Evolutionary conservation across 2,888 invertebrate genomes (phyloP).

Genomic region (Stenoptilia bipunctidactyla): DNA sequence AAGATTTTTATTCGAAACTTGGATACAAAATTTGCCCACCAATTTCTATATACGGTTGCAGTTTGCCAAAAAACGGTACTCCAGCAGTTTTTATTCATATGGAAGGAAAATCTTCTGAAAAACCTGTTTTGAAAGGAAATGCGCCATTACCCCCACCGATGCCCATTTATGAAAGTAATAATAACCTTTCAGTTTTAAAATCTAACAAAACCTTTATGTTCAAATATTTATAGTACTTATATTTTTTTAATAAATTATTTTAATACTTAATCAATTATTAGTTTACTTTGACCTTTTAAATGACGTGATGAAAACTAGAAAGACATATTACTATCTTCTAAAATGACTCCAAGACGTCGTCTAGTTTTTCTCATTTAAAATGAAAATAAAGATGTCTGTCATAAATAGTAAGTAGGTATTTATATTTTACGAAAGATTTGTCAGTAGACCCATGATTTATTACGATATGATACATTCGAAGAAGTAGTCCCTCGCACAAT

Average conservation of each 20-base stretch:
- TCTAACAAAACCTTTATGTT: slow-evolving; percentile 53
- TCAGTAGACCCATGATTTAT: too few relatives aligned
- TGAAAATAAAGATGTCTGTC: too few relatives aligned
- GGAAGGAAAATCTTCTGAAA: slow-evolving; percentile 13
- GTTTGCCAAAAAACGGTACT: slow-evolving; percentile 22
- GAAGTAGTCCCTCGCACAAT: too few relatives aligned
- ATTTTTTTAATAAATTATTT: too few relatives aligned
- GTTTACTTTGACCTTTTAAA: neutral
- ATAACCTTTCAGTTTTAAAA: slow-evolving; percentile 30
- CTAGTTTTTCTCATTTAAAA: too few relatives aligned
- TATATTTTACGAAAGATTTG: too few relatives aligned
- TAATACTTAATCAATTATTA: too few relatives aligned
- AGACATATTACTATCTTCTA: neutral
- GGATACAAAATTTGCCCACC: slow-evolving; percentile 79
- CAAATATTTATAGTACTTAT: slow-evolving; percentile 30
- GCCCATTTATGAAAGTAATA: slow-evolving; percentile 25
- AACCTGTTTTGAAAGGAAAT: slow-evolving; percentile 13
- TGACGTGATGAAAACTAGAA: neutral
- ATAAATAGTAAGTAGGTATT: too few relatives aligned
- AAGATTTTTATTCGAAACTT: slow-evolving; percentile 80
- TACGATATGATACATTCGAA: too few relatives aligned
- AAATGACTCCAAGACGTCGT: too few relatives aligned
- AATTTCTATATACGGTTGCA: slow-evolving; percentile 75
- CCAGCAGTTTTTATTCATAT: slow-evolving; percentile 19
- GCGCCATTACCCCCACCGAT: slow-evolving; percentile 54